Evolutionary conservation across 2,113 vertebrate species (phyloP), one percentile per base, ranked within the genome.

Genomic region (Oreochromis tanganicae): DNA sequence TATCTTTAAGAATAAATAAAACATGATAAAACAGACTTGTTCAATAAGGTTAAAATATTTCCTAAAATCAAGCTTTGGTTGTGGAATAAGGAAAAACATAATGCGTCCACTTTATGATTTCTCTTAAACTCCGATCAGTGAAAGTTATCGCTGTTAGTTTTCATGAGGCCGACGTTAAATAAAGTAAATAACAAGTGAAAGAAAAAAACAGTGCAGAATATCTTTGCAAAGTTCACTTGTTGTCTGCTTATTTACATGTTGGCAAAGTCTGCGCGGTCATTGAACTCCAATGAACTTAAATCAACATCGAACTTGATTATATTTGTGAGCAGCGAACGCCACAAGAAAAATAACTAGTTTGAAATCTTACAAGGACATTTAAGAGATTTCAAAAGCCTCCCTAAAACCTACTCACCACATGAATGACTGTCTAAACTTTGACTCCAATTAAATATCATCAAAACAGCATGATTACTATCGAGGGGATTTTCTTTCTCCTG

Each of bases 361-460:
- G n/a, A 71, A 80, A 52, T 82, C 6, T 80, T 36, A 54, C 83
- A 41, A 24, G 34, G 6, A 24, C 5, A 52, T 41, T 80, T 11
- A 66, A 52, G 59, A 55, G 50, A 27, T 83, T 81, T 71, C 3
- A 4, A 59, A 34, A 36, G 41, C 86, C 83, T 48, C 63, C 34
- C 41, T 66, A 36, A 86, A 92, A 75, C 59, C 7, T 21, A 3
- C 61, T 81, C 21, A 11, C 85, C 90, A 92, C 88, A 90, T 85
- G 16, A 92, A 83, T 73, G 75, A 83, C 86, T 66, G 21, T 87
- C 38, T 86, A 86, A 87, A 92, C 91, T 91, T 86, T 94, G 84
- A 83, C 87, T 91, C 19, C 85, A 85, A 91, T 92, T 93, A 89
- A 71, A 80, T 87, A 24, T 81, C 16, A 86, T 92, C 85, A 71